Evolutionary conservation across 1,140 invertebrate genomes (phyloP).

Genomic region (Zaprionus africanus): DNA sequence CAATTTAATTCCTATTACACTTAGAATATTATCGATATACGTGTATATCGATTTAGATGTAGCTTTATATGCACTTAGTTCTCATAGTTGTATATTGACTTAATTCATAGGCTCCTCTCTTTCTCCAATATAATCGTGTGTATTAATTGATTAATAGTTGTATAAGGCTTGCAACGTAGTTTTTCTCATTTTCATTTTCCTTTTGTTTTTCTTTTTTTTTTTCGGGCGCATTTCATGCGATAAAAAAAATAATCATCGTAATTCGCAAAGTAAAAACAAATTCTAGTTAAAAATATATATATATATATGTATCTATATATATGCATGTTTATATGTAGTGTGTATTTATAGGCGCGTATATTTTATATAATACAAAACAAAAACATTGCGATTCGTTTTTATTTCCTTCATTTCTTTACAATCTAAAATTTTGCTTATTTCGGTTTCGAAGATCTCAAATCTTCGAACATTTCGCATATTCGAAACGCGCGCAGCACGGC

Average conservation of each 20-base stretch:
- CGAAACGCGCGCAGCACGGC: conserved; percentile 21
- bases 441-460: conserved; percentile 9
- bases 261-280: conserved; percentile 36
- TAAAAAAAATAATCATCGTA: conserved; percentile 3
- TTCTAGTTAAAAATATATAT: conserved; percentile 20
- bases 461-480: neutral
- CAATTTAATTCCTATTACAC: conserved; percentile 28
- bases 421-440: conserved; percentile 57
- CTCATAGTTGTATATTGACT: conserved; percentile 37
- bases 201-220: conserved; percentile 5
- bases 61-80: conserved; percentile 30
- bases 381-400: conserved; percentile 29
- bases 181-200: conserved; percentile 15
- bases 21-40: conserved; percentile 15
- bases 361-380: conserved; percentile 21
- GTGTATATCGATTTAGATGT: conserved; percentile 13
- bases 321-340: conserved; percentile 20
- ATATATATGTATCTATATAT: neutral
- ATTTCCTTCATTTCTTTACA: conserved; percentile 39
- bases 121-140: conserved; percentile 17
- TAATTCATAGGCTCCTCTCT: conserved; percentile 26
- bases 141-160: conserved; percentile 55
- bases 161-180: conserved; percentile 60
- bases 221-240: conserved; percentile 37
- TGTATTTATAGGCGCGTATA: conserved; percentile 25